Evolutionary conservation across 2,797 vertebrate genomes (phyloP), one percentile per base, ranked within the genome.

Genomic region (Gallinago stenura): DNA sequence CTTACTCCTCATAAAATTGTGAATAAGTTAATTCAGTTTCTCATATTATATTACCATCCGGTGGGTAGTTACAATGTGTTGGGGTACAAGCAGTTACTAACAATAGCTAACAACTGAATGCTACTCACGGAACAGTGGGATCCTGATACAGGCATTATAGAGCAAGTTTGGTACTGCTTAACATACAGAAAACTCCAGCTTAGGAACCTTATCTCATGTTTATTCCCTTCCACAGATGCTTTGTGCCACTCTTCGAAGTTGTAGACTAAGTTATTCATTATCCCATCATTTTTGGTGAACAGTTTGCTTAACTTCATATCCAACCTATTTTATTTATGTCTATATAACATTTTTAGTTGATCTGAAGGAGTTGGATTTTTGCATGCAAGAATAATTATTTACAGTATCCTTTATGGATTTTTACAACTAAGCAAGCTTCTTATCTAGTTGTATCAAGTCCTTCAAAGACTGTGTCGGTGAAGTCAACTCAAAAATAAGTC

Each of bases 381-480:
- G 24, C 5, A 6, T 62, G 51, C 45, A 82, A 46, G 51, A 69
- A 39, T 69, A 56, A 37, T 46, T 57, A 31, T 66, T 90, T 77
- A 37, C 22, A 54, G 5, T 45, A 68, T 61, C 50, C 35, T 73
- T 57, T 46, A 37, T 33, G 25, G 28, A 7, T 33, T 89, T 90
- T 77, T 94, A 77, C 25, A 84, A 18, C 15, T 75, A 57, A 66
- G 14, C 21, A 6, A 30, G 7, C 46, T 91, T 54, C 56, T 70
- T 90, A 72, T 11, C 41, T 65, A 10, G 62, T 86, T 90, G 35
- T 50, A 50, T 71, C 7, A 79, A 68, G 54, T 71, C 30, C 18
- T 71, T 96, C 54, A 92, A 91, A 90, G 72, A 77, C 43, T 56
- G 4, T 71, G 84, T 65, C 77, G 77, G 57, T 93, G 58, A 93